Evolutionary conservation across 2,113 vertebrate species (phyloP).

Genomic region (Natator depressus): DNA sequence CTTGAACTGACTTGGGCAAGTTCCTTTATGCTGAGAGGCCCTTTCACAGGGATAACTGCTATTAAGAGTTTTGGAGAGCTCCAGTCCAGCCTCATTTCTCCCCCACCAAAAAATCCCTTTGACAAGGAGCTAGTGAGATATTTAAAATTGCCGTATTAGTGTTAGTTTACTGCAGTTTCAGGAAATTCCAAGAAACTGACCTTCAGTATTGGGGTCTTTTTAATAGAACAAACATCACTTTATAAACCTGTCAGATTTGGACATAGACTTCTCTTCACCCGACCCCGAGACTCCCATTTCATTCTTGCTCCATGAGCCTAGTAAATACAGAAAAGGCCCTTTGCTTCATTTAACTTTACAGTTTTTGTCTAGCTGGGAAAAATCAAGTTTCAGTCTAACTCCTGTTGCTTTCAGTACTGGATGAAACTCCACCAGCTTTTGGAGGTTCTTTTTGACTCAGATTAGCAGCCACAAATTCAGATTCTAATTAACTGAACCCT

Average conservation of each 20-base stretch:
- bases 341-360: background rate
- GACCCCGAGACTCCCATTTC: accelerated
- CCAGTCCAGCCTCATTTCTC: accelerated
- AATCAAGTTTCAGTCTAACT: background rate
- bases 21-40: background rate
- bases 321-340: background rate
- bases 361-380: background rate
- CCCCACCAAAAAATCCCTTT: background rate
- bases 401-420: background rate
- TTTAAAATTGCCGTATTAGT: background rate
- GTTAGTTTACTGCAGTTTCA: background rate
- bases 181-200: background rate
- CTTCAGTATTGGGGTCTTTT: background rate
- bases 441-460: background rate
- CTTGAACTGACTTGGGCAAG: background rate
- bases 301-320: background rate
- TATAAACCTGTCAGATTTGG: background rate
- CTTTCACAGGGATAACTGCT: background rate
- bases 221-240: background rate
- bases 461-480: background rate
- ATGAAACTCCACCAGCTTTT: background rate
- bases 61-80: background rate
- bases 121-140: background rate
- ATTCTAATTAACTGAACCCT: background rate
- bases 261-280: background rate